These are phyloP conservation scores for Mandrillus leucophaeus DNA, from an alignment of 2,113 vertebrate genomes.

Conservation along the genomic window DNA sequence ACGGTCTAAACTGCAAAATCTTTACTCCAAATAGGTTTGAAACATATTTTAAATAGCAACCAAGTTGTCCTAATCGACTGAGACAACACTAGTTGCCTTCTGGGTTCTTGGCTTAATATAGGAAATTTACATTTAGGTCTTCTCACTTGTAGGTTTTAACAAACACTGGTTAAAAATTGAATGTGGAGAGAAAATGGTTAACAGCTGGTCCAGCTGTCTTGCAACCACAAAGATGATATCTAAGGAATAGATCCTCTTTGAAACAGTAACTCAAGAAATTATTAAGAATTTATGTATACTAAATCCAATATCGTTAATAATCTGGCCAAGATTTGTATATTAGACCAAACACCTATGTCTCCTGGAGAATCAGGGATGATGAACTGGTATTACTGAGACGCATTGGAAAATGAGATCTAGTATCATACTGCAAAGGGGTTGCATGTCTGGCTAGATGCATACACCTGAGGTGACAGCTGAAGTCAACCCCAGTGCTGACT, in stretches of 20 bases:
- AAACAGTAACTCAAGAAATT: not conserved
- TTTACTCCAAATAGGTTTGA: not conserved
- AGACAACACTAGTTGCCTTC: not conserved
- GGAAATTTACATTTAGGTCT: not conserved
- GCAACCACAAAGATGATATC: not conserved
- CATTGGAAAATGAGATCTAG: not conserved
- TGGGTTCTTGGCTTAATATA: not conserved
- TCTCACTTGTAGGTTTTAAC: not conserved
- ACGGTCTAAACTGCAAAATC: not conserved
- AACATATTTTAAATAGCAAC: not conserved
- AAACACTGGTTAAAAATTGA: not conserved
- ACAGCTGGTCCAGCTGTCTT: not conserved
- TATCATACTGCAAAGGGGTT: not conserved
- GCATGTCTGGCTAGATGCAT: not conserved
- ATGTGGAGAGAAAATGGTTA: not conserved
- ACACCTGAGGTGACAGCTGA: not conserved
- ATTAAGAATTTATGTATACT: not conserved
- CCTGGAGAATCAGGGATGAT: not conserved
- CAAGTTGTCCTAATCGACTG: not conserved
- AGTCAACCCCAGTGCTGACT: not conserved
- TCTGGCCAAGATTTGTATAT: not conserved
- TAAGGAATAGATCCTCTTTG: not conserved
- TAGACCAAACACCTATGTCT: not conserved
- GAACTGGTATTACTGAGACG: not conserved
- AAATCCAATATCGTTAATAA: not conserved